Evolutionary conservation across 2,797 vertebrate genomes (phyloP).

Genomic region (Gobio occitaniae): DNA sequence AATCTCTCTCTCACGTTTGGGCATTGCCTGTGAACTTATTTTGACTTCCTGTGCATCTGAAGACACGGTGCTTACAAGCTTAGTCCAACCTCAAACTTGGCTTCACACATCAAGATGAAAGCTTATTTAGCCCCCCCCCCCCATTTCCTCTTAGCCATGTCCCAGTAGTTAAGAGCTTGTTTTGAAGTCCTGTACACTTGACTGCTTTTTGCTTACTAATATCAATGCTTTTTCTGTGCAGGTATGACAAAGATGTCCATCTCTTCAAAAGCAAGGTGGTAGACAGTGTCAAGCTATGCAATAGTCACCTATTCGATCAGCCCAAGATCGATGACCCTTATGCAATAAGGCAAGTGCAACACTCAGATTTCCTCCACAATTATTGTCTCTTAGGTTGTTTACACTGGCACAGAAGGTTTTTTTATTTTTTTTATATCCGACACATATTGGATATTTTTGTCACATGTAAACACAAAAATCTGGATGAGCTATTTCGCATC

Average conservation of each 20-base stretch:
- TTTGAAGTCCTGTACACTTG: neutral
- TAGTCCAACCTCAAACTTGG: conserved; percentile 1
- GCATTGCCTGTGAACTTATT: neutral
- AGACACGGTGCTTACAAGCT: neutral
- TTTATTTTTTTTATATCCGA: neutral
- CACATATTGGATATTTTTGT: neutral
- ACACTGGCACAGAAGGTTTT: neutral
- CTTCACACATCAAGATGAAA: conserved; percentile 15
- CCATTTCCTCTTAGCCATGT: neutral
- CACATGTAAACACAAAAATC: neutral
- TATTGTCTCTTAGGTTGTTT: neutral
- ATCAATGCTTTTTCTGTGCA: conserved; percentile 65
- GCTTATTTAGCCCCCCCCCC: neutral
- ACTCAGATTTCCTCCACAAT: neutral
- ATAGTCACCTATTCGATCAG: conserved; percentile 94
- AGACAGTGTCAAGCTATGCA: conserved; percentile 94
- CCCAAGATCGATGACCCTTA: conserved; percentile 97
- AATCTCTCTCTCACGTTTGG: neutral
- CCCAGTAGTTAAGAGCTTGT: neutral
- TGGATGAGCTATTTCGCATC: neutral
- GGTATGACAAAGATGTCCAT: conserved; percentile 95
- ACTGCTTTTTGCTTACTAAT: conserved; percentile 22
- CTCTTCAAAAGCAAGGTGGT: conserved; percentile 98
- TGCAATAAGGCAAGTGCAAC: conserved; percentile 88
- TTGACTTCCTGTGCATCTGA: neutral